phyloP scores from a whole-genome alignment of 2,797 vertebrate species.

The Kryptolebias ocellatus region DNA sequence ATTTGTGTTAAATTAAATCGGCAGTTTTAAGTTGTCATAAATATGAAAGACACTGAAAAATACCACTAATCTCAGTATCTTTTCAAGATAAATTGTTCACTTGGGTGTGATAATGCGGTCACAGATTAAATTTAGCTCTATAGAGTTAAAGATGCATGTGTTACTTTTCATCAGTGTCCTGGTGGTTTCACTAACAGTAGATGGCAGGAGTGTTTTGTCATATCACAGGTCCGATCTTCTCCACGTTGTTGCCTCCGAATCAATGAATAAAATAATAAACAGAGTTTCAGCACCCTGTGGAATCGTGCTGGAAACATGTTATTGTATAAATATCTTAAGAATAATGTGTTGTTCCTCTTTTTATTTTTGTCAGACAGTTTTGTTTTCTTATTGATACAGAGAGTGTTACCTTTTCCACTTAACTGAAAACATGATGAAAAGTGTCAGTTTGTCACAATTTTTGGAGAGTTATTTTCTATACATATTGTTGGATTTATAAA shows the following conservation, averaged over 20 bases:
- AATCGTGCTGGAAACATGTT: neutral
- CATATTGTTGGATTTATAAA: neutral
- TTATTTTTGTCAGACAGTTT: neutral
- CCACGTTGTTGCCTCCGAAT: constrained; percentile 27
- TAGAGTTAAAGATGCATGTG: neutral
- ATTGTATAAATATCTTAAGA: neutral
- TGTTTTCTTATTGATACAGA: neutral
- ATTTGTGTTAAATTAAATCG: no score
- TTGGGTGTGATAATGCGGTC: no score
- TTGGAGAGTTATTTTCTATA: neutral
- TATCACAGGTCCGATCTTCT: constrained; percentile 12
- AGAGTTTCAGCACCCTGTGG: neutral
- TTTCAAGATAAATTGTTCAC: no score
- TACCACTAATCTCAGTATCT: no score
- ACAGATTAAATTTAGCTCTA: no score
- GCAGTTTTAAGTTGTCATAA: no score
- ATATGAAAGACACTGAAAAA: no score
- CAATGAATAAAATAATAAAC: neutral
- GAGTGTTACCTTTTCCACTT: neutral
- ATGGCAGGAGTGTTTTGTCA: constrained; percentile 64
- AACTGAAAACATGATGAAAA: neutral
- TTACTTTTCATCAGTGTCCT: constrained; percentile 7
- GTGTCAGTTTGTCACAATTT: neutral
- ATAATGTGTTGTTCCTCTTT: no score
- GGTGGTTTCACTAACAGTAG: constrained; percentile 63